Conservation (phyloP, 2,888 invertebrate species). For the Pachycephus smyrnensis region DNA sequence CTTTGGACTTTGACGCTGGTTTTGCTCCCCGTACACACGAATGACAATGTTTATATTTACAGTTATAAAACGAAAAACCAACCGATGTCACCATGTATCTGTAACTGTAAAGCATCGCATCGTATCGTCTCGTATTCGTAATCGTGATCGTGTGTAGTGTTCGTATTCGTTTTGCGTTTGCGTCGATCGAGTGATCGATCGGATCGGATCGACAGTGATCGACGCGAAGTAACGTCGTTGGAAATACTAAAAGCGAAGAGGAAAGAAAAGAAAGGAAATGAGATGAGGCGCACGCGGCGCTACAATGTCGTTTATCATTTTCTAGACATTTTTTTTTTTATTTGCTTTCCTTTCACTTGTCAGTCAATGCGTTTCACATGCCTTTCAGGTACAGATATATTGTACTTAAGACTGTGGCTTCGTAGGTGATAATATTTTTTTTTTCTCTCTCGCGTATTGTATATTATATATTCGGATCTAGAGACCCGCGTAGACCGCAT, state of each 20-base stretch:
- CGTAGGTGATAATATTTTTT: conserved; percentile 41
- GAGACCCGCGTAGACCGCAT: conserved; percentile 31
- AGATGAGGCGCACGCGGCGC: neutral
- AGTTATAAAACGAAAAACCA: conserved; percentile 34
- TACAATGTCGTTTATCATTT: neutral
- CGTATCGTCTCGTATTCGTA: neutral
- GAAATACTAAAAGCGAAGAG: neutral
- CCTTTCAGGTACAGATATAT: conserved; percentile 56
- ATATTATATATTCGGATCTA: conserved; percentile 32
- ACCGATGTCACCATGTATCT: conserved; percentile 51
- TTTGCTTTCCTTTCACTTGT: neutral
- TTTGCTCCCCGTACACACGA: conserved; percentile 45
- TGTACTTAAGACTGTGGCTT: conserved; percentile 61
- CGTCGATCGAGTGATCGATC: neutral
- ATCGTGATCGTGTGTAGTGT: neutral
- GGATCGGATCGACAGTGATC: neutral
- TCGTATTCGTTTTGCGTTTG: neutral
- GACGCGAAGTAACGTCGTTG: neutral
- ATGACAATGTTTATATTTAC: conserved; percentile 50
- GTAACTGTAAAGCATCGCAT: conserved; percentile 47
- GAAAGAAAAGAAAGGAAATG: neutral
- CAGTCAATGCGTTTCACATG: conserved; percentile 26
- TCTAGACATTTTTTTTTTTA: conserved; percentile 15
- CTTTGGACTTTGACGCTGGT: conserved; percentile 59
- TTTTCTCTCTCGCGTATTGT: conserved; percentile 20